Percentiles rank a stretch among this genome's conserved stretches.
Evolutionary conservation across 2,113 vertebrate genomes (phyloP).

Genomic region (Eulacestoma nigropectus): DNA sequence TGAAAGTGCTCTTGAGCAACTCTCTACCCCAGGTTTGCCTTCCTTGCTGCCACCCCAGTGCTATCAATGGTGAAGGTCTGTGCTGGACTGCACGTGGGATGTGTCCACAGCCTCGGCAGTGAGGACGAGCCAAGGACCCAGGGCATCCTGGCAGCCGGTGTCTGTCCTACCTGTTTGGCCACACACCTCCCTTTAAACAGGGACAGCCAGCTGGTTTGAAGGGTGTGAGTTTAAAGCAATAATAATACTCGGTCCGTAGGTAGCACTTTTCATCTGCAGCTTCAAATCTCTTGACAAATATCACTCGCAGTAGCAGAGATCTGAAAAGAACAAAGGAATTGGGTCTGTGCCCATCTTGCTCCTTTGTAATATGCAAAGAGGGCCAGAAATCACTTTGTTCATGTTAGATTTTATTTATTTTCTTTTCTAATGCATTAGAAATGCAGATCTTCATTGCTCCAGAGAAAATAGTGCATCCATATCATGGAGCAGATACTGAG

Average conservation of each 20-base stretch:
- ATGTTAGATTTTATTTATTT: slow-evolving; percentile 10
- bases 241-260: neutral
- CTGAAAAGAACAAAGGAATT: slow-evolving; percentile 61
- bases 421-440: slow-evolving; percentile 45
- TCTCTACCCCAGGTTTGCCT: neutral
- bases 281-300: slow-evolving; percentile 51
- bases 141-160: neutral
- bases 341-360: slow-evolving; percentile 54
- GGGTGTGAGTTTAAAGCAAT: slow-evolving; percentile 32
- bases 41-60: neutral
- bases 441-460: slow-evolving; percentile 50
- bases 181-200: neutral
- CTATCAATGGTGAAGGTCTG: neutral
- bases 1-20: neutral
- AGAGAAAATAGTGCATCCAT: slow-evolving; percentile 15
- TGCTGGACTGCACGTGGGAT: neutral
- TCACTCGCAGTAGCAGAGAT: slow-evolving; percentile 46
- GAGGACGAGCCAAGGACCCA: neutral
- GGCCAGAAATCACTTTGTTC: slow-evolving; percentile 55
- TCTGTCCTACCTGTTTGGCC: slow-evolving; percentile 28
- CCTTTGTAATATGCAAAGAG: slow-evolving; percentile 62
- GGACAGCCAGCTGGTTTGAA: neutral
- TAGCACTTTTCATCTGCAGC: slow-evolving; percentile 55
- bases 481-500: neutral
- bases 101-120: neutral